Percentiles rank a stretch among this genome's conserved stretches.
Conservation (phyloP, 2,888 invertebrate species). For the Agrochola litura region DNA sequence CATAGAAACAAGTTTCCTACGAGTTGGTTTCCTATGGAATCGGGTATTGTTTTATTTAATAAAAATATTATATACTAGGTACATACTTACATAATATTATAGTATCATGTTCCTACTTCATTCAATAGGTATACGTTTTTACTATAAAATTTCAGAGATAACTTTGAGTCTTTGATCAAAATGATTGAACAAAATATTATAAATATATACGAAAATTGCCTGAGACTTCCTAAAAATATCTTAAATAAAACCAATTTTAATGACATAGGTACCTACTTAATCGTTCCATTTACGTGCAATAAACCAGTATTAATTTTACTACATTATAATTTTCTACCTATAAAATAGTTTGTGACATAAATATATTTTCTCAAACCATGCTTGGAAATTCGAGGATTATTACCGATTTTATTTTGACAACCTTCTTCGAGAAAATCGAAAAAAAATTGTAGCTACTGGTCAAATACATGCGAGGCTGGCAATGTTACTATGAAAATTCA, state of each 20-base stretch:
- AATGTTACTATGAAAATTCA: too few species aligned
- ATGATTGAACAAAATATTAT: conserved; percentile 1
- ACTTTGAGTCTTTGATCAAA: background rate
- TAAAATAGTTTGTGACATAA: conserved; percentile 22
- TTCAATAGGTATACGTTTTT: background rate
- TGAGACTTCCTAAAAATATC: background rate
- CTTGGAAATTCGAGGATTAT: too few species aligned
- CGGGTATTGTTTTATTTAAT: background rate
- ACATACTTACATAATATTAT: background rate
- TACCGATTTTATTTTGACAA: too few species aligned
- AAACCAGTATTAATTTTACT: conserved; percentile 1
- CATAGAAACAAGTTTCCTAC: background rate
- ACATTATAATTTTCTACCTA: background rate
- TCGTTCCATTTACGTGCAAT: background rate
- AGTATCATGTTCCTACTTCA: background rate
- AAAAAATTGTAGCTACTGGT: too few species aligned
- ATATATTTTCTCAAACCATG: background rate
- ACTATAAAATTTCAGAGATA: conserved; percentile 6
- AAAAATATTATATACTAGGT: background rate
- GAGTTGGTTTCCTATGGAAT: background rate
- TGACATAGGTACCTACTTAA: background rate
- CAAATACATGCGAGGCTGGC: too few species aligned
- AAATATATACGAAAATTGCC: background rate
- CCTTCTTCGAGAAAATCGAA: too few species aligned
- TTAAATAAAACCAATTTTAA: background rate